phyloP scores from a whole-genome alignment of 2,113 vertebrate genomes.

The Otus sunia region DNA sequence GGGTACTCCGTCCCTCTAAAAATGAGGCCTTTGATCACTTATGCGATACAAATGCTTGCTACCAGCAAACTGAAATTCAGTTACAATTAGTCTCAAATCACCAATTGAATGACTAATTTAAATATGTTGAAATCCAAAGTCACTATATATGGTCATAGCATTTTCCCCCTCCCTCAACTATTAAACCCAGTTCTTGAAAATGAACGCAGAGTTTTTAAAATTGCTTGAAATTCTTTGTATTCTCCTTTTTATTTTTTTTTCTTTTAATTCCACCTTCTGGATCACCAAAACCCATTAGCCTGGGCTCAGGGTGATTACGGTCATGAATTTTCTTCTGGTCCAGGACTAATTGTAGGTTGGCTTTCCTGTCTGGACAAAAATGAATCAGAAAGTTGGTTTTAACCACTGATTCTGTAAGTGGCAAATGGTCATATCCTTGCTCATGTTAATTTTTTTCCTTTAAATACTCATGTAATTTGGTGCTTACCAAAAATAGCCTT shows the following conservation, averaged over 20 bases:
- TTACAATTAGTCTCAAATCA: neutral
- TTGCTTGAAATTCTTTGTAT: neutral
- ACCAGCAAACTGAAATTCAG: neutral
- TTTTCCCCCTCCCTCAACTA: neutral
- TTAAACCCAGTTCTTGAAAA: neutral
- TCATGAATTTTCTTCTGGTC: neutral
- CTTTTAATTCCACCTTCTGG: neutral
- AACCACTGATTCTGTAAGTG: neutral
- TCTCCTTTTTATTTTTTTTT: neutral
- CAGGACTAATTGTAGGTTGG: neutral
- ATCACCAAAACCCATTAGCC: neutral
- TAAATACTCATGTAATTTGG: neutral
- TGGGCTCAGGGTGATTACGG: neutral
- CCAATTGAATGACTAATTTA: neutral
- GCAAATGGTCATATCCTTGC: neutral
- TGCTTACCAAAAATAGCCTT: neutral
- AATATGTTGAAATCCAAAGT: neutral
- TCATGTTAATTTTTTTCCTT: neutral
- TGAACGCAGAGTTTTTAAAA: neutral
- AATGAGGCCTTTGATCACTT: neutral
- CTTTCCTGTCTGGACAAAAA: neutral
- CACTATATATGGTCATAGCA: neutral
- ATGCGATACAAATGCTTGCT: neutral
- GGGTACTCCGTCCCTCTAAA: neutral
- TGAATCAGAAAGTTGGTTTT: neutral